phyloP scores from a whole-genome alignment of 2,113 vertebrate genomes.

The Gobio gobio region DNA sequence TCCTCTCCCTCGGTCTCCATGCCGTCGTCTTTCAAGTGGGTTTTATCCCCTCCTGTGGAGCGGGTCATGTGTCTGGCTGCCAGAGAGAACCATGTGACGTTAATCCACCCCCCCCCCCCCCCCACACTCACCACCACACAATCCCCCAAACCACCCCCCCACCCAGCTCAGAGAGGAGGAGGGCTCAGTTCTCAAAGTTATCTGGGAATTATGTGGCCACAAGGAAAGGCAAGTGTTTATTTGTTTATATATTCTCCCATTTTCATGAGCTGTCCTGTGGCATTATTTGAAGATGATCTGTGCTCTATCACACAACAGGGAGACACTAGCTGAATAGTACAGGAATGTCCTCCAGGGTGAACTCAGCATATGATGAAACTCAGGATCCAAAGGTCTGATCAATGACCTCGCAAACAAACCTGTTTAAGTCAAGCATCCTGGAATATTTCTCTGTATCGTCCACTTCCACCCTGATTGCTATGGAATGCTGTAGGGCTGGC shows the following conservation, averaged over 20 bases:
- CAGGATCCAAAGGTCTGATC: conserved; percentile 37
- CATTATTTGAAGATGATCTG: conserved; percentile 2
- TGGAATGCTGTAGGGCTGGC: not conserved
- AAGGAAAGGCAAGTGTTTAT: conserved; percentile 39
- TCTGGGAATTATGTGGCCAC: conserved; percentile 25
- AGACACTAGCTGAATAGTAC: not conserved
- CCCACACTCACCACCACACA: conserved; percentile 19
- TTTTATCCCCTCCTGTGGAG: conserved; percentile 65
- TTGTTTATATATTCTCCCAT: not conserved
- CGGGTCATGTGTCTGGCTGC: conserved; percentile 68
- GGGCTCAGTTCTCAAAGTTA: conserved; percentile 23
- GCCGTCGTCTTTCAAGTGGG: conserved; percentile 63
- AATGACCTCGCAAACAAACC: conserved; percentile 33
- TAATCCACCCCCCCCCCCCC: conserved; percentile 52
- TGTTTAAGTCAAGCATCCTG: conserved; percentile 8
- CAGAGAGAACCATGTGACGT: conserved; percentile 63
- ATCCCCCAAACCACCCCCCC: not conserved
- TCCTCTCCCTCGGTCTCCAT: conserved; percentile 47
- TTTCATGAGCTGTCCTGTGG: not conserved
- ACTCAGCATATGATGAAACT: not conserved
- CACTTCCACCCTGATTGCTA: not conserved
- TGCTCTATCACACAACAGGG: conserved; percentile 1
- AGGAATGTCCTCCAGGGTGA: conserved; percentile 28
- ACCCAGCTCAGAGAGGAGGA: conserved; percentile 19
- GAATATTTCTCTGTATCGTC: not conserved